A percentile compares a stretch with the other conserved stretches of the same genome.
These are phyloP conservation scores for Crocuta crocuta DNA, from an alignment of 2,113 vertebrate genomes.

Conservation along the genomic window DNA sequence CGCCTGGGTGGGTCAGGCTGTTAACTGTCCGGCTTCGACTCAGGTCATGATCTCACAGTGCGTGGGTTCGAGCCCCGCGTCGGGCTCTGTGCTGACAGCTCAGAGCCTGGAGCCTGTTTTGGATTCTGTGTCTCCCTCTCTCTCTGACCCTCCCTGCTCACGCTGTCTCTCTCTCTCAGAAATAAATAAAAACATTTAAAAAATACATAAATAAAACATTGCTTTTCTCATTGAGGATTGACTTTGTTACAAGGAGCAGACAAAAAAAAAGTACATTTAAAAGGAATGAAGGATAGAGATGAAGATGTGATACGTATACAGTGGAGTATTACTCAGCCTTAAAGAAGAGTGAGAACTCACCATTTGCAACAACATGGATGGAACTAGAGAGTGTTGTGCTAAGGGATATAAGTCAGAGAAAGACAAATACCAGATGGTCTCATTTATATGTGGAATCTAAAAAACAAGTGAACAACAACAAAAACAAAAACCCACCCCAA, in stretches of 20 bases:
- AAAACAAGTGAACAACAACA: background rate
- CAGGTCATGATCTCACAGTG: too few relatives aligned
- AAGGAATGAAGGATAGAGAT: slow-evolving; percentile 74
- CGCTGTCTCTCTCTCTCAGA: too few relatives aligned
- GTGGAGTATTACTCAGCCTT: background rate
- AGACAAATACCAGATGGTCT: background rate
- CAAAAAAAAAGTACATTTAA: slow-evolving; percentile 50
- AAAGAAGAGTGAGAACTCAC: background rate
- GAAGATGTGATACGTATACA: background rate
- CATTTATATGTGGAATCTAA: background rate
- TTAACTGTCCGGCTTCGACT: too few relatives aligned
- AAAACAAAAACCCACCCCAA: background rate
- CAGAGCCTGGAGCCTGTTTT: too few relatives aligned
- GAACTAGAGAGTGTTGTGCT: background rate
- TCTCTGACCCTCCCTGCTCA: too few relatives aligned
- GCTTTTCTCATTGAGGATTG: slow-evolving; percentile 58
- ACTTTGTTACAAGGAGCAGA: slow-evolving; percentile 53
- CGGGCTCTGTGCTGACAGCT: too few relatives aligned
- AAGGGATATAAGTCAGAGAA: background rate
- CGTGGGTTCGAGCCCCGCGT: too few relatives aligned
- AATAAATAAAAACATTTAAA: too few relatives aligned
- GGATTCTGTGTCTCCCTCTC: too few relatives aligned
- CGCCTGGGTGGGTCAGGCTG: too few relatives aligned
- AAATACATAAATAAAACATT: background rate
- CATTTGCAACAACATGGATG: background rate